Conservation (phyloP, 1,140 invertebrate genomes). For the Oncopeltus fasciatus region DNA sequence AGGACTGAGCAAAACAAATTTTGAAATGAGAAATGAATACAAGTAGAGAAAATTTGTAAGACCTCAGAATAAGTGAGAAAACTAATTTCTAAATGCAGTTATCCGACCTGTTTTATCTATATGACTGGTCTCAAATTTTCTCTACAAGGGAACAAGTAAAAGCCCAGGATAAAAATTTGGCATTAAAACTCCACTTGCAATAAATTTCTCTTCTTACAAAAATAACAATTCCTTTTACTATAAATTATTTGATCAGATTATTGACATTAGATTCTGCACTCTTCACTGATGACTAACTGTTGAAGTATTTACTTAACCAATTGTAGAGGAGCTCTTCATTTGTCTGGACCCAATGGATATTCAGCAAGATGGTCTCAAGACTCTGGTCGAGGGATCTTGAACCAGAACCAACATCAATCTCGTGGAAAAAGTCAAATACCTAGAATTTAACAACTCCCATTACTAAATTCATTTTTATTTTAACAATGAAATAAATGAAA, state of each 20-base stretch:
- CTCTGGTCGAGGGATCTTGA: slow-evolving; percentile 51
- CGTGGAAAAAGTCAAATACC: slow-evolving; percentile 52
- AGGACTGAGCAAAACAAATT: not conserved
- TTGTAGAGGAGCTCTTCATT: slow-evolving; percentile 43
- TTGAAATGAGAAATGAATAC: not conserved
- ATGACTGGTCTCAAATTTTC: not conserved
- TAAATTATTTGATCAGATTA: not conserved
- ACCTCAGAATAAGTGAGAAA: not conserved
- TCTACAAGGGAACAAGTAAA: not conserved
- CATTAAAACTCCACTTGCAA: not conserved
- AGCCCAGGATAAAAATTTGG: not conserved
- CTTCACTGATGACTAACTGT: slow-evolving; percentile 20
- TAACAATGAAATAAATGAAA: too few species aligned
- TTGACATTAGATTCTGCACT: not conserved
- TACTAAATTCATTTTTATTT: too few species aligned
- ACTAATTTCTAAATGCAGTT: not conserved
- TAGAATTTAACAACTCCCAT: too few species aligned
- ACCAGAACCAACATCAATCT: slow-evolving; percentile 50
- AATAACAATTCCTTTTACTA: slow-evolving; percentile 8
- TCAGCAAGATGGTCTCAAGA: slow-evolving; percentile 59
- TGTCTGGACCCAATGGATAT: slow-evolving; percentile 57
- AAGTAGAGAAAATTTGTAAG: not conserved
- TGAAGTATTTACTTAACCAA: slow-evolving; percentile 40
- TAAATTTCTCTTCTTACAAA: slow-evolving; percentile 11
- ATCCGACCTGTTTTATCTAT: not conserved